Conservation (phyloP, 2,113 vertebrate genomes). For the Calyptommatus sinebrachiatus region DNA sequence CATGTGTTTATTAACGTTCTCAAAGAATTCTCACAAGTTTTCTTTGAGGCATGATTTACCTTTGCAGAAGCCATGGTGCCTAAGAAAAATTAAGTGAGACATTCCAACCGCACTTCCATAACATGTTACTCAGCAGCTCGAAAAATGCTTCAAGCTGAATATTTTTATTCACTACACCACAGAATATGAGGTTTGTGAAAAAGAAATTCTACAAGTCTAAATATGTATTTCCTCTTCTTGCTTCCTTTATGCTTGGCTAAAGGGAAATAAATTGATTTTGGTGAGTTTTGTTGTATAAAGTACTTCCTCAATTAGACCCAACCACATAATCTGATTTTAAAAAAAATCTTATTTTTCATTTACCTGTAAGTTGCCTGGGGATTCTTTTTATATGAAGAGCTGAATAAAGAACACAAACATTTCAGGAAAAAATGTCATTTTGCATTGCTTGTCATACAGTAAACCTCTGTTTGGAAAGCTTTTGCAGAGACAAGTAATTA, state of each 20-base stretch:
- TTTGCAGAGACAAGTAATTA: background rate
- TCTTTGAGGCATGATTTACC: no score
- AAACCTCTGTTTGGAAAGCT: background rate
- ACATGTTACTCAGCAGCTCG: background rate
- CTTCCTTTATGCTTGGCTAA: constrained; percentile 11
- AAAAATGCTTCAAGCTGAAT: background rate
- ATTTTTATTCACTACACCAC: background rate
- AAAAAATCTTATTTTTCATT: background rate
- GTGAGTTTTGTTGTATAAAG: background rate
- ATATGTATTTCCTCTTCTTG: background rate
- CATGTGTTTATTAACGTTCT: no score
- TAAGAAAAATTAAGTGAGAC: no score
- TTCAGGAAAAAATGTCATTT: background rate
- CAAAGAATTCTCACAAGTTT: no score
- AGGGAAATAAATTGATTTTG: background rate
- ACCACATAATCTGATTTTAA: background rate
- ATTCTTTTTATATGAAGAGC: background rate
- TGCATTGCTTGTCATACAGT: background rate
- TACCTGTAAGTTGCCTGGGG: background rate
- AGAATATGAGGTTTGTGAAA: background rate
- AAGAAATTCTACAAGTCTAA: background rate
- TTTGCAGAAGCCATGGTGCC: no score
- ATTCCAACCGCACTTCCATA: background rate
- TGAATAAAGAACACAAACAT: background rate
- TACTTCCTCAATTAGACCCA: background rate